These are phyloP conservation scores for Cabera pusaria DNA, from an alignment of 2,888 invertebrate species.

Conservation along the genomic window DNA sequence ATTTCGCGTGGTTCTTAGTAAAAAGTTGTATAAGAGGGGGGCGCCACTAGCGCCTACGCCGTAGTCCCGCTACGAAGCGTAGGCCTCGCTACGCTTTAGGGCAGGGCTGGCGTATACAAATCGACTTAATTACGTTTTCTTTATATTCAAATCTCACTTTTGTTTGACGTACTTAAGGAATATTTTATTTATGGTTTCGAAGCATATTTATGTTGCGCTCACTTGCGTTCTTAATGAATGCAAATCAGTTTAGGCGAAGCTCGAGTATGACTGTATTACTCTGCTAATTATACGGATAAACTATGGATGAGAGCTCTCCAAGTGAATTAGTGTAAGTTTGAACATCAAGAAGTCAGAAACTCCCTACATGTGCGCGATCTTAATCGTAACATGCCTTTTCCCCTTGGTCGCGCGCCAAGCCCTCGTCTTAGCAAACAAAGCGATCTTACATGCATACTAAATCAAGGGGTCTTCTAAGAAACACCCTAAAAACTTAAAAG, in stretches of 20 bases:
- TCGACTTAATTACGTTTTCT: conserved; percentile 35
- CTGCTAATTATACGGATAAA: too few relatives aligned
- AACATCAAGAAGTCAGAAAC: neutral
- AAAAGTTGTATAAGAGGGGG: conserved; percentile 70
- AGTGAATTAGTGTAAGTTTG: too few relatives aligned
- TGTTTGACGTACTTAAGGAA: conserved; percentile 7
- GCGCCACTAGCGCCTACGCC: conserved; percentile 59
- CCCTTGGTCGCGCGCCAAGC: conserved; percentile 8
- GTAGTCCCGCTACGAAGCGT: conserved; percentile 55
- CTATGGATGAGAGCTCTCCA: too few relatives aligned
- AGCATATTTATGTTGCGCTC: conserved; percentile 1
- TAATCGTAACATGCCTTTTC: conserved; percentile 5
- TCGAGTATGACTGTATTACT: neutral
- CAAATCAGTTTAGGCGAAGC: conserved; percentile 6
- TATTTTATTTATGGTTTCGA: conserved; percentile 20
- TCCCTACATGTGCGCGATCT: conserved; percentile 1
- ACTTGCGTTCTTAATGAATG: conserved; percentile 11
- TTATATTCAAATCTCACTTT: conserved; percentile 23
- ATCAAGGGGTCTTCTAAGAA: conserved; percentile 44
- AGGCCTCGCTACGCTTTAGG: conserved; percentile 50
- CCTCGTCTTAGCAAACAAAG: conserved; percentile 29
- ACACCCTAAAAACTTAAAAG: conserved; percentile 69
- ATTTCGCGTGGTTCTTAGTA: conserved; percentile 81
- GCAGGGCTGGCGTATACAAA: conserved; percentile 47
- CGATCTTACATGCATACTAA: conserved; percentile 40